phyloP scores from a whole-genome alignment of 2,797 vertebrate genomes.

The Triplophysa bombifrons region DNA sequence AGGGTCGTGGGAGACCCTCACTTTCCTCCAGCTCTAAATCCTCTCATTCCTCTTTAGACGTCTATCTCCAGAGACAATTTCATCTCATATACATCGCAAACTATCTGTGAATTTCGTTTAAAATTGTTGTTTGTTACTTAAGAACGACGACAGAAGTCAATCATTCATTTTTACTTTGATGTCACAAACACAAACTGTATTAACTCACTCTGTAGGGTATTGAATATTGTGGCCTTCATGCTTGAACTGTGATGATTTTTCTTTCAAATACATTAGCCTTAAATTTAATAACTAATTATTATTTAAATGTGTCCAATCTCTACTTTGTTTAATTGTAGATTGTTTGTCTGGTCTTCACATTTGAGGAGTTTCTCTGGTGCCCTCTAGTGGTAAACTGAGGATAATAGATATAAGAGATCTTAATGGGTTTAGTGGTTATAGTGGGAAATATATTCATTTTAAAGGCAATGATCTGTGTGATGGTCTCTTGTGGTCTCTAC shows the following conservation, averaged over 20 bases:
- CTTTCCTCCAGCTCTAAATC: constrained; percentile 18
- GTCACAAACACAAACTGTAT: too few species aligned
- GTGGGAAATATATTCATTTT: too few species aligned
- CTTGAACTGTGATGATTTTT: too few species aligned
- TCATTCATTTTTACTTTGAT: not conserved
- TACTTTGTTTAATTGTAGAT: not conserved
- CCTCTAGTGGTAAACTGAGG: constrained; percentile 4
- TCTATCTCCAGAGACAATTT: not conserved
- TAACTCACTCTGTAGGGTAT: too few species aligned
- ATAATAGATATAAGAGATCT: too few species aligned
- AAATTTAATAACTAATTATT: not conserved
- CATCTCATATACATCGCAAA: not conserved
- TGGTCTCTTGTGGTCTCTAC: too few species aligned
- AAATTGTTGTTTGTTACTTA: not conserved
- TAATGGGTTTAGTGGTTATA: too few species aligned
- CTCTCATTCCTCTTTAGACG: constrained; percentile 8
- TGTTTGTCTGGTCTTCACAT: not conserved
- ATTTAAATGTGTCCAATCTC: not conserved
- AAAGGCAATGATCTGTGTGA: too few species aligned
- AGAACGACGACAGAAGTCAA: not conserved
- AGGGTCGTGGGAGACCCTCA: constrained; percentile 33
- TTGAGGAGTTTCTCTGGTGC: not conserved
- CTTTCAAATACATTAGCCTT: not conserved
- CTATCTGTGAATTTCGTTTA: not conserved
- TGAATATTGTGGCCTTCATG: too few species aligned